Evolutionary conservation across 2,113 vertebrate genomes (phyloP), one percentile per base, ranked within the genome.

Genomic region (Pungitius pungitius): DNA sequence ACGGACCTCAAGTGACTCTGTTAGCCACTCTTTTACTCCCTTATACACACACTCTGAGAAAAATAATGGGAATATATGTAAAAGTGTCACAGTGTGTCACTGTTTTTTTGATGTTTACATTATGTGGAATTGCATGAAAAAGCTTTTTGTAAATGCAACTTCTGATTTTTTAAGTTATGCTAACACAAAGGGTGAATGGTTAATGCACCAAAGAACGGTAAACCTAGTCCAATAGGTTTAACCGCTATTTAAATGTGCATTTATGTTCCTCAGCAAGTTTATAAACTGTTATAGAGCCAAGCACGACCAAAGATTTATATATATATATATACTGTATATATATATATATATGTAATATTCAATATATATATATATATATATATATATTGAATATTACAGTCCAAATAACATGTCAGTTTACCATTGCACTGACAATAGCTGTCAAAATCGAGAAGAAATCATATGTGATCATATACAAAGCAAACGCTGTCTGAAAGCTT

Each of bases 1-100:
- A 69, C 45, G 74, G 49, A 84, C 51, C 26, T 70, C 47, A 27
- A 71, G 43, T 62, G 39, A 75, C 26, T 77, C 56, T 54, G 20
- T 55, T 22, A 56, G 39, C 49, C 14, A 15, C 22, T 69, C 39
- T 61, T 22, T 39, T 35, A 39, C 43, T 56, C n/a, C 10, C 57
- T 39, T 56, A n/a, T 18, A 58, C 2, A 67, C 11, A 35, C 15
- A 64, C 42, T 18, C 11, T n/a, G 2, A 30, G 4, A 5, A 6
- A 5, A 18, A 68, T 15, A 47, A 6, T 69, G 20, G 10, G 20
- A 11, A 69, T 47, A 56, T 24, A 8, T 35, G 3, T 8, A 39
- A 15, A 69, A 5, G 1, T 11, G 1, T 43, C 11, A 27, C 5
- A 8, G 13, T 39, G 24, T 51, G 2, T 42, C 24, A 24, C 9